These are phyloP conservation scores for Corynorhinus townsendii DNA, from an alignment of 2,113 vertebrate species.

Conservation along the genomic window DNA sequence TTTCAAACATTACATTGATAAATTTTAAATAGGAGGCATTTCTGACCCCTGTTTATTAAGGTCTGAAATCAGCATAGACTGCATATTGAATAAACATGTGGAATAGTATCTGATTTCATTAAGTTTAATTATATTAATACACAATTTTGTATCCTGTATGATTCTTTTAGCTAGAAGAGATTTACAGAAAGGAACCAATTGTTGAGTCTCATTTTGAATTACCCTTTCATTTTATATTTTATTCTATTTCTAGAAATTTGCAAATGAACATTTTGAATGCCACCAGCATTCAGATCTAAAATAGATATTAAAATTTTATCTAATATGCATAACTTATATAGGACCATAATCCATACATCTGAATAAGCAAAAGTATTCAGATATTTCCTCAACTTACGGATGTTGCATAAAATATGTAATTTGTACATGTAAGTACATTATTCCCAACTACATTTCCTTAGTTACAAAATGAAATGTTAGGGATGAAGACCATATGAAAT, in stretches of 20 bases:
- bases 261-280: neutral
- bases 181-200: neutral
- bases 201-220: neutral
- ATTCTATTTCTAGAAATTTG: neutral
- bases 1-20: neutral
- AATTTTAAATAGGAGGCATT: neutral
- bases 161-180: neutral
- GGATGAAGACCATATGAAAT: neutral
- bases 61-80: neutral
- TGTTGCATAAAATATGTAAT: neutral
- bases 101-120: neutral
- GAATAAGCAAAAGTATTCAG: neutral
- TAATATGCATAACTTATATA: neutral
- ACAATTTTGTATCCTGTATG: neutral
- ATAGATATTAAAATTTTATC: neutral
- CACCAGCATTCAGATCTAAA: neutral
- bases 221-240: neutral
- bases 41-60: neutral
- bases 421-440: neutral
- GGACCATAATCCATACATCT: neutral
- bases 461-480: neutral
- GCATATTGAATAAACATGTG: neutral
- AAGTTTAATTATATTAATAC: constrained; percentile 5
- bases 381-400: neutral
- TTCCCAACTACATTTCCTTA: neutral